phyloP scores from a whole-genome alignment of 23 tunicate genomes.

The Styela clava region DNA sequence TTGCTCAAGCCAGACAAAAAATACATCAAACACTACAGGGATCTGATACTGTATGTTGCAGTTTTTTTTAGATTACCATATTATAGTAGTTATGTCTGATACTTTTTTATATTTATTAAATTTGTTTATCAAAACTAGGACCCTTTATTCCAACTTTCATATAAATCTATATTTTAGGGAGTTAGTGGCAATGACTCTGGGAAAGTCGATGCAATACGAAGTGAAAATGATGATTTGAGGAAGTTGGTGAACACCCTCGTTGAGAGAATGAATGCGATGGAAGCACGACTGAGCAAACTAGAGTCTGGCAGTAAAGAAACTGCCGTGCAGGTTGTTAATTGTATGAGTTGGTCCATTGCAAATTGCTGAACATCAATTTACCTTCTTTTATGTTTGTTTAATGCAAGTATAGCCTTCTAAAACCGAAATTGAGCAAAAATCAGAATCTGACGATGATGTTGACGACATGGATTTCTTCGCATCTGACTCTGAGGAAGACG shows the following conservation, averaged over 20 bases:
- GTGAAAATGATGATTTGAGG: slow-evolving; percentile 35
- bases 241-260: slow-evolving; percentile 31
- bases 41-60: slow-evolving; percentile 25
- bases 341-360: not conserved
- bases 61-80: not conserved
- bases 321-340: not conserved
- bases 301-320: slow-evolving; percentile 14
- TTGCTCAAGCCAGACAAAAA: slow-evolving; percentile 68
- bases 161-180: not conserved
- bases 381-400: no score
- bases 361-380: no score
- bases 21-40: slow-evolving; percentile 58
- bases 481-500: slow-evolving; percentile 54
- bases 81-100: no score
- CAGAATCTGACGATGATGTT: slow-evolving; percentile 1
- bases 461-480: slow-evolving; percentile 20
- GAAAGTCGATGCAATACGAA: slow-evolving; percentile 18
- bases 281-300: slow-evolving; percentile 40
- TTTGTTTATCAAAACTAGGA: no score
- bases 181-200: not conserved
- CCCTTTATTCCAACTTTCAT: not conserved
- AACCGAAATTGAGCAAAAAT: not conserved
- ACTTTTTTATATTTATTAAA: no score
- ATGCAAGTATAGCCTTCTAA: no score
- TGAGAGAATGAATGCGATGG: slow-evolving; percentile 33